Percentiles rank a stretch among this genome's conserved stretches.
Evolutionary conservation across 2,888 invertebrate species (phyloP).

Genomic region (Acronicta aceris): DNA sequence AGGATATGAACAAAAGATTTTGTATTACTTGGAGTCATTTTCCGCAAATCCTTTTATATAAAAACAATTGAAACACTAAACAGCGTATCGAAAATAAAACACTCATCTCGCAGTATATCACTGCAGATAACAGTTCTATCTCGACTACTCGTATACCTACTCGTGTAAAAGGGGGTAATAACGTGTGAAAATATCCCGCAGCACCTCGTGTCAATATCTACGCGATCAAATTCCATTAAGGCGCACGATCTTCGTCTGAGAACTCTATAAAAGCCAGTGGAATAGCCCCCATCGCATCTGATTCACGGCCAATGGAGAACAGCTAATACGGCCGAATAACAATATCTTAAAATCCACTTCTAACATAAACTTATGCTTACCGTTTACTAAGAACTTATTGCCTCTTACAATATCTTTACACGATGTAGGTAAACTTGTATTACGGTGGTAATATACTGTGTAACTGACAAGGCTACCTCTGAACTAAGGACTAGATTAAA

Average conservation of each 20-base stretch:
- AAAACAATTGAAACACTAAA: constrained; percentile 7
- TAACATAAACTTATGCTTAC: constrained; percentile 14
- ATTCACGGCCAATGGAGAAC: constrained; percentile 44
- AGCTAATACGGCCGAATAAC: constrained; percentile 49
- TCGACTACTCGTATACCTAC: constrained; percentile 28
- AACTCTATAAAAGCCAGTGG: constrained; percentile 60
- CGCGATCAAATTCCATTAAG: constrained; percentile 71
- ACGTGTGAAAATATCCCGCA: constrained; percentile 64
- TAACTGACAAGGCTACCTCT: constrained; percentile 4
- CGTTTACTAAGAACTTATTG: constrained; percentile 9
- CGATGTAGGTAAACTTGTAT: constrained; percentile 1
- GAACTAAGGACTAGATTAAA: constrained; percentile 24
- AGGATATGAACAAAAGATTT: too few relatives aligned
- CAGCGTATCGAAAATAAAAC: constrained; percentile 21
- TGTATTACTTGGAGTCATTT: background rate
- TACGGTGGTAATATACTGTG: constrained; percentile 4
- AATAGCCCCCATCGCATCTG: constrained; percentile 51
- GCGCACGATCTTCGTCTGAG: constrained; percentile 54
- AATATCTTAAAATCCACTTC: constrained; percentile 38
- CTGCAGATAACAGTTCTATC: constrained; percentile 41
- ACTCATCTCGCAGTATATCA: constrained; percentile 39
- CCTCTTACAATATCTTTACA: constrained; percentile 15
- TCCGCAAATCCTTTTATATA: background rate
- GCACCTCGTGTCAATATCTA: constrained; percentile 65
- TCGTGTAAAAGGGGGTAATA: constrained; percentile 52